Conservation (phyloP, 2,888 invertebrate genomes). For the Cephalotes varians region DNA sequence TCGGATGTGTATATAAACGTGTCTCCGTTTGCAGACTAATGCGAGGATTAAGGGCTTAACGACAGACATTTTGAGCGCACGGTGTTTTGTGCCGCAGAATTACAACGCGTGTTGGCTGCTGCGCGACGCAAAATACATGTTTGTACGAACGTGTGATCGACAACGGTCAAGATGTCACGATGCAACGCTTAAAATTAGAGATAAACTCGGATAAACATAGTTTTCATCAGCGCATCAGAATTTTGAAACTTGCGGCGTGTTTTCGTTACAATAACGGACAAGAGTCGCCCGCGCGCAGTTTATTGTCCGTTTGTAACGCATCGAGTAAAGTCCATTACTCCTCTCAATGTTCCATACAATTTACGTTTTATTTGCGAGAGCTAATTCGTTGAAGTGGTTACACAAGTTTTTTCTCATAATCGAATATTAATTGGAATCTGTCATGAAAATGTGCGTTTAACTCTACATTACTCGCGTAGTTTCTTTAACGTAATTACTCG, state of each 20-base stretch:
- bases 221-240: neutral
- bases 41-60: slow-evolving; percentile 48
- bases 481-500: too few species aligned
- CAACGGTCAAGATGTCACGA: slow-evolving; percentile 13
- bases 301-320: slow-evolving; percentile 3
- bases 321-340: slow-evolving; percentile 28
- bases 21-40: slow-evolving; percentile 34
- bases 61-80: slow-evolving; percentile 36
- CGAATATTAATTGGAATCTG: slow-evolving; percentile 2
- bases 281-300: neutral
- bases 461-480: too few species aligned
- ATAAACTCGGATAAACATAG: slow-evolving; percentile 27
- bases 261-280: neutral
- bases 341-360: slow-evolving; percentile 29
- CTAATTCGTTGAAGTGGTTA: slow-evolving; percentile 11
- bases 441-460: neutral
- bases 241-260: slow-evolving; percentile 15
- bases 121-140: slow-evolving; percentile 6
- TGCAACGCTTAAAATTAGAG: slow-evolving; percentile 33
- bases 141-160: neutral
- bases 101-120: slow-evolving; percentile 1
- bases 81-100: slow-evolving; percentile 23
- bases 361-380: slow-evolving; percentile 15
- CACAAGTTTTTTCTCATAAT: neutral
- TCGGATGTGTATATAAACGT: neutral